A percentile compares a stretch with the other conserved stretches of the same genome.
Evolutionary conservation across 2,113 vertebrate genomes (phyloP).

Genomic region (Phrynosoma blainvillii): DNA sequence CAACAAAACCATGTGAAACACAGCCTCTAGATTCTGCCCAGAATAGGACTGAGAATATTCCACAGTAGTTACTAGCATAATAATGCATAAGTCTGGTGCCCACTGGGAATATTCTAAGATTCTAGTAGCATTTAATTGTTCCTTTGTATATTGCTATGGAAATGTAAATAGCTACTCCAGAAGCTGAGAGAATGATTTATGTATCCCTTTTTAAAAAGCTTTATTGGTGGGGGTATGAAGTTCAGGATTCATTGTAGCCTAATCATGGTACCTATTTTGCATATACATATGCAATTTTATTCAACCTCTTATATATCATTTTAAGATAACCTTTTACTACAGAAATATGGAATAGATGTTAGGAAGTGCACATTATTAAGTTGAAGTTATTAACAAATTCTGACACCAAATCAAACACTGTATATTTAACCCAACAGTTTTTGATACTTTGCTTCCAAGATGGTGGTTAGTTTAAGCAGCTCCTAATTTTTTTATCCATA

Average conservation of each 20-base stretch:
- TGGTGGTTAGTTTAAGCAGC: slow-evolving; percentile 30
- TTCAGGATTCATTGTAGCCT: slow-evolving; percentile 15
- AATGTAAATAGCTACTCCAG: not conserved
- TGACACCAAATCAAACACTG: slow-evolving; percentile 21
- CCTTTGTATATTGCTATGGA: not conserved
- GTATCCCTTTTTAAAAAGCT: not conserved
- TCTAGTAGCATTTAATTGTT: not conserved
- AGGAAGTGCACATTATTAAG: not conserved
- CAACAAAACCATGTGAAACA: not conserved
- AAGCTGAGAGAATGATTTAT: not conserved
- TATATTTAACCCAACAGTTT: slow-evolving; percentile 37
- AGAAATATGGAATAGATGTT: slow-evolving; percentile 43
- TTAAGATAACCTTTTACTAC: slow-evolving; percentile 59
- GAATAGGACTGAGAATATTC: not conserved
- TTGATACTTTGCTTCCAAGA: slow-evolving; percentile 2
- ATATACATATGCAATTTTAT: slow-evolving; percentile 59
- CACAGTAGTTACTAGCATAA: not conserved
- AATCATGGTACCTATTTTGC: slow-evolving; percentile 29
- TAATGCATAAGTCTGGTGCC: not conserved
- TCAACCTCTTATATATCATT: slow-evolving; percentile 36
- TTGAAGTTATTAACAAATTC: slow-evolving; percentile 45
- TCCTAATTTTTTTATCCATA: not conserved
- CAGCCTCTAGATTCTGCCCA: not conserved
- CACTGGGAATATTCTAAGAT: not conserved
- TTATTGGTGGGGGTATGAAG: not conserved